These are phyloP conservation scores for Natator depressus DNA, from an alignment of 2,113 vertebrate genomes.

Conservation along the genomic window DNA sequence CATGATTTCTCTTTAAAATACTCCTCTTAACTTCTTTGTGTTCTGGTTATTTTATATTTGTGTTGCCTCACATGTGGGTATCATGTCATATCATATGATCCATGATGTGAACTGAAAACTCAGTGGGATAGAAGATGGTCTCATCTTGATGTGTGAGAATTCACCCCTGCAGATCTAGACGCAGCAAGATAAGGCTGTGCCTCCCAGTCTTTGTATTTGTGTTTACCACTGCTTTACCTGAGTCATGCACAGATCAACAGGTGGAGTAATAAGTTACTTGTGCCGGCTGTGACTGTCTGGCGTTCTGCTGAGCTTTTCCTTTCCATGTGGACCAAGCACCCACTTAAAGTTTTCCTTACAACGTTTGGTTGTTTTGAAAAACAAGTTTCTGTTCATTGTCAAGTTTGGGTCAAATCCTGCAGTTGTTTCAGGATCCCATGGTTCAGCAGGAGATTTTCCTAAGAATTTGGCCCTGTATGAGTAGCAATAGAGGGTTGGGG, in stretches of 20 bases:
- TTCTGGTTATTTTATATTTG: background rate
- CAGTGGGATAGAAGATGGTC: background rate
- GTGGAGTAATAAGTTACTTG: background rate
- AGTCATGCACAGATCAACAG: background rate
- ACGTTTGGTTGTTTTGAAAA: background rate
- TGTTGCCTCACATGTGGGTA: background rate
- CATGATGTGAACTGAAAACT: background rate
- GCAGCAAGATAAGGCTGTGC: background rate
- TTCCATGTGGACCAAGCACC: background rate
- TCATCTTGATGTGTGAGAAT: background rate
- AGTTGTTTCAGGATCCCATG: background rate
- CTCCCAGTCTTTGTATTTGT: background rate
- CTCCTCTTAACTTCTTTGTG: background rate
- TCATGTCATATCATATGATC: background rate
- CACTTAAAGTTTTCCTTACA: background rate
- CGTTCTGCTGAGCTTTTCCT: background rate
- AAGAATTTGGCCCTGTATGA: background rate
- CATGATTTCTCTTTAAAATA: rapidly evolving
- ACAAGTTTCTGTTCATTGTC: background rate
- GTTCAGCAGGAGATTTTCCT: background rate
- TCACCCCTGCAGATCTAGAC: background rate
- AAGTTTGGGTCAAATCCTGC: background rate
- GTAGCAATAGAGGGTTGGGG: background rate
- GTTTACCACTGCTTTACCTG: background rate
- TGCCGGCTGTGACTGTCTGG: background rate